A percentile compares a stretch with the other conserved stretches of the same genome.
These are phyloP conservation scores for Microctenopoma stevenorrisi DNA, from an alignment of 2,797 vertebrate species.

Conservation along the genomic window DNA sequence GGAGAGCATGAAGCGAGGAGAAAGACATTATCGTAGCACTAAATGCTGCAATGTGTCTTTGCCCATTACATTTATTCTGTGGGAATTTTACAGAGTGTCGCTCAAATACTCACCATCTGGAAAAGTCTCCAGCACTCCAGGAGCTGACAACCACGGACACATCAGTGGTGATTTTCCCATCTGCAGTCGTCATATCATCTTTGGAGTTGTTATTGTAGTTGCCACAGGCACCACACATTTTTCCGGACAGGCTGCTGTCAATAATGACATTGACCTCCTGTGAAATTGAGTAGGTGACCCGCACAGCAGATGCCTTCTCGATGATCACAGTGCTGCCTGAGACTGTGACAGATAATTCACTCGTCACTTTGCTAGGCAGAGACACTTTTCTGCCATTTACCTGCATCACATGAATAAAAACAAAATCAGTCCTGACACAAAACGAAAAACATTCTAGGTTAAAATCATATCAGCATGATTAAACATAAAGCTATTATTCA, in stretches of 20 bases:
- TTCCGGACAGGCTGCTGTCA: slow-evolving; percentile 50
- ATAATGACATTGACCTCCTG: slow-evolving; percentile 73
- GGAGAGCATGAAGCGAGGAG: slow-evolving; percentile 10
- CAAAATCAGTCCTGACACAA: background rate
- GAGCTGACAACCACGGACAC: slow-evolving; percentile 64
- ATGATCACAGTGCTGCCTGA: slow-evolving; percentile 68
- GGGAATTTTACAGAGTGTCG: background rate
- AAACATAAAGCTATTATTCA: background rate
- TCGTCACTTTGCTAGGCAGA: slow-evolving; percentile 67
- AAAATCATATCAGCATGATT: background rate
- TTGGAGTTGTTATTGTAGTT: slow-evolving; percentile 79
- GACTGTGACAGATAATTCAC: slow-evolving; percentile 60
- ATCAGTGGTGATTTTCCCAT: slow-evolving; percentile 55
- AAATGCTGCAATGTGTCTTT: slow-evolving; percentile 20
- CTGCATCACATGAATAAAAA: slow-evolving; percentile 50
- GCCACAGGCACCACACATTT: slow-evolving; percentile 84
- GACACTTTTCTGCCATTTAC: slow-evolving; percentile 79
- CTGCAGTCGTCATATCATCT: slow-evolving; percentile 74
- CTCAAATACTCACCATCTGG: slow-evolving; percentile 79
- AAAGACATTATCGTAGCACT: slow-evolving; percentile 11
- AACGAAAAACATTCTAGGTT: background rate
- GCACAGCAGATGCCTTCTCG: slow-evolving; percentile 61
- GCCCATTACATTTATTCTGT: slow-evolving; percentile 7
- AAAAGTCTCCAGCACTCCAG: slow-evolving; percentile 84
- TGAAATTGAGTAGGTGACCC: slow-evolving; percentile 69